These are phyloP conservation scores for Grammomys dolichurus DNA, from an alignment of 2,113 vertebrate species.

Conservation along the genomic window DNA sequence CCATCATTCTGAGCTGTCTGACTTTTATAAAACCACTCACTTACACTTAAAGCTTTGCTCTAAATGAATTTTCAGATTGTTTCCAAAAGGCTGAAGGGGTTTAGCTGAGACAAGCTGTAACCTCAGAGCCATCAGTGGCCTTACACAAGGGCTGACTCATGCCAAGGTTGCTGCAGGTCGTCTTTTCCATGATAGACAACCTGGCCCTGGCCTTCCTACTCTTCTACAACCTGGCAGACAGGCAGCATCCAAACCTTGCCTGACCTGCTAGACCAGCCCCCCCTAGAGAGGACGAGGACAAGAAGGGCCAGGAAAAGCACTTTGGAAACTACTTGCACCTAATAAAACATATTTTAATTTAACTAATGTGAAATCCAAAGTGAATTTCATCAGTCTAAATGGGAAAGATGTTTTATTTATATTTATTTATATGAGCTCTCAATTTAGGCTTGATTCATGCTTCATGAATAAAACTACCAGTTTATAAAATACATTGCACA, in stretches of 20 bases:
- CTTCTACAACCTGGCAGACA: conserved; percentile 7
- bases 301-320: not conserved
- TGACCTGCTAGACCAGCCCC: conserved; percentile 33
- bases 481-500: not conserved
- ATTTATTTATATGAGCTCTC: not conserved
- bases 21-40: conserved; percentile 56
- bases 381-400: not conserved
- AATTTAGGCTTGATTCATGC: not conserved
- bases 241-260: not conserved
- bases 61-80: conserved; percentile 31
- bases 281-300: not conserved
- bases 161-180: conserved; percentile 51
- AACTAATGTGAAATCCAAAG: not conserved
- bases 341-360: conserved; percentile 8
- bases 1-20: not conserved
- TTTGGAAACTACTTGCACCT: conserved; percentile 5
- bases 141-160: conserved; percentile 53
- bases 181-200: conserved; percentile 60
- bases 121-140: conserved; percentile 38
- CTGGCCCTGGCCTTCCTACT: conserved; percentile 66
- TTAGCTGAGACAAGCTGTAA: conserved; percentile 54
- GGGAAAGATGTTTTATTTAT: not conserved
- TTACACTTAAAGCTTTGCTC: not conserved
- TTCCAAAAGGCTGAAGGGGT: conserved; percentile 25
- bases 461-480: not conserved